phyloP scores from a whole-genome alignment of 2,113 vertebrate genomes.

The Neopipo cinnamomea region DNA sequence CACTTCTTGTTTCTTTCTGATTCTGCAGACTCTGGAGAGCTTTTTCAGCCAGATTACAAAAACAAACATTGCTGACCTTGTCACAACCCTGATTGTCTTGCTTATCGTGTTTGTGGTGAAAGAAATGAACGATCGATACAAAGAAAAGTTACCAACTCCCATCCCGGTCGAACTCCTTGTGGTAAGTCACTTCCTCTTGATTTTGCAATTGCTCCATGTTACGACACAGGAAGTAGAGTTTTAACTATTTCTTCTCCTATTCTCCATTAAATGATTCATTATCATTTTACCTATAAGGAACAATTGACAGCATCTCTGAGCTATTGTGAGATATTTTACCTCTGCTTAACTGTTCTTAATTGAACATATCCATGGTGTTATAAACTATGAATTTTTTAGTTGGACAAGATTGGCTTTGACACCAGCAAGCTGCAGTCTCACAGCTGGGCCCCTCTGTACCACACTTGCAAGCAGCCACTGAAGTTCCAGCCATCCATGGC shows the following conservation, averaged over 20 bases:
- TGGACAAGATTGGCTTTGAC: background rate
- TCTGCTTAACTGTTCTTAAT: background rate
- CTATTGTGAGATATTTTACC: background rate
- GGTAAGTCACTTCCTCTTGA: conserved; percentile 74
- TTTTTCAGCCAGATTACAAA: conserved; percentile 83
- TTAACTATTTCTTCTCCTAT: background rate
- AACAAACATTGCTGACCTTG: conserved; percentile 87
- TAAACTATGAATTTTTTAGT: background rate
- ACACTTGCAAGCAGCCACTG: background rate
- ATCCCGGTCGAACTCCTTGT: conserved; percentile 93
- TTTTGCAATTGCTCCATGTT: background rate
- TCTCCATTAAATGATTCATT: background rate
- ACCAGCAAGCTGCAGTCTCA: background rate
- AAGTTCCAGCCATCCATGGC: background rate
- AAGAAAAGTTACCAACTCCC: conserved; percentile 87
- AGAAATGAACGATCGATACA: conserved; percentile 90
- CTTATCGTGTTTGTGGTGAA: conserved; percentile 85
- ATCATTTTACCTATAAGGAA: background rate
- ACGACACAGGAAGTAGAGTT: rapidly evolving
- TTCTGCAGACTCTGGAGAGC: conserved; percentile 80
- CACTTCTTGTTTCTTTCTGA: background rate
- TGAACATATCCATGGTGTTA: background rate
- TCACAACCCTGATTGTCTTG: conserved; percentile 86
- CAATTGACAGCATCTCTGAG: background rate
- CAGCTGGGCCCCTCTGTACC: background rate